Evolutionary conservation across 2,797 vertebrate species (phyloP).

Genomic region (Hylomyscus alleni): DNA sequence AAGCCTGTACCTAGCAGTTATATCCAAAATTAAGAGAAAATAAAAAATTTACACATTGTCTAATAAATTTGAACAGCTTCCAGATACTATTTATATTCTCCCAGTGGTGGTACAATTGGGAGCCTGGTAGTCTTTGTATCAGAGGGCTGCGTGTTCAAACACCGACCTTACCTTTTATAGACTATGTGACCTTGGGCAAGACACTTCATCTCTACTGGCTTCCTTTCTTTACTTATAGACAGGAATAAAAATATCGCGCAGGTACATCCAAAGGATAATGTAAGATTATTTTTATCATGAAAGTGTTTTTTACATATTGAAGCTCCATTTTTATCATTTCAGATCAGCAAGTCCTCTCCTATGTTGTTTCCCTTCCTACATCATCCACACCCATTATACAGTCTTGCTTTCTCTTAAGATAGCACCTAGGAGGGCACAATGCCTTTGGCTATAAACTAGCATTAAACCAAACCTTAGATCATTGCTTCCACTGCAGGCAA

Average conservation of each 20-base stretch:
- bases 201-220: slow-evolving; percentile 16
- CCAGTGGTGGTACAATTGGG: neutral
- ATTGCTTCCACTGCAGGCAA: slow-evolving; percentile 28
- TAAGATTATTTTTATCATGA: slow-evolving; percentile 66
- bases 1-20: slow-evolving; percentile 36
- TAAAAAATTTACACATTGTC: neutral
- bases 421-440: slow-evolving; percentile 9
- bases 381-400: neutral
- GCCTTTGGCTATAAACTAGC: slow-evolving; percentile 60
- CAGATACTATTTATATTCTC: slow-evolving; percentile 42
- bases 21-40: slow-evolving; percentile 56
- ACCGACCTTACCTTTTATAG: slow-evolving; percentile 38
- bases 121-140: slow-evolving; percentile 30
- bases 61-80: slow-evolving; percentile 30
- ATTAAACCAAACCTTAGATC: neutral
- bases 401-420: slow-evolving; percentile 50
- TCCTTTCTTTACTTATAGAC: slow-evolving; percentile 39
- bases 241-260: slow-evolving; percentile 67
- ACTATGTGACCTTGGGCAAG: slow-evolving; percentile 35
- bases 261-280: slow-evolving; percentile 55
- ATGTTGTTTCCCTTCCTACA: slow-evolving; percentile 41
- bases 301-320: slow-evolving; percentile 64
- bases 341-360: slow-evolving; percentile 53
- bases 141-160: slow-evolving; percentile 7
- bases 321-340: slow-evolving; percentile 63